Percentiles rank a stretch among this genome's conserved stretches.
Evolutionary conservation across 2,888 invertebrate genomes (phyloP).

Genomic region (Catocala sponsa): DNA sequence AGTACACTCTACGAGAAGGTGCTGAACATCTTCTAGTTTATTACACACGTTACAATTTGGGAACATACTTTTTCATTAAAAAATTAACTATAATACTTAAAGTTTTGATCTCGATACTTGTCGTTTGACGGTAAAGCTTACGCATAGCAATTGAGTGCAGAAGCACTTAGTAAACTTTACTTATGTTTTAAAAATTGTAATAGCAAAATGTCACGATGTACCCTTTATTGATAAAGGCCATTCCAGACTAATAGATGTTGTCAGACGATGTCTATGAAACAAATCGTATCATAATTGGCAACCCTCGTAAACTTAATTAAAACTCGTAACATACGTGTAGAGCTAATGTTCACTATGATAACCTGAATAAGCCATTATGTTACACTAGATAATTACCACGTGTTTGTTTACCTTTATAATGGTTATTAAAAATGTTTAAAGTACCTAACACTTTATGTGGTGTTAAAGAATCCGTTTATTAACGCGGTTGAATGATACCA

Average conservation of each 20-base stretch:
- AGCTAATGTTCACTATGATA: conserved; percentile 13
- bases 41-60: too few relatives aligned
- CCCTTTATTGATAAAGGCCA: neutral
- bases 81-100: too few relatives aligned
- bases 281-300: conserved; percentile 25
- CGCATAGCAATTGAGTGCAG: too few relatives aligned
- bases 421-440: conserved; percentile 14
- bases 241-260: neutral
- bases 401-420: conserved; percentile 19
- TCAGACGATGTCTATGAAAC: neutral
- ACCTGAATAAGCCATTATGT: conserved; percentile 27
- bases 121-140: too few relatives aligned
- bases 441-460: neutral
- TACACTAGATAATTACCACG: conserved; percentile 19
- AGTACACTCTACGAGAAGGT: too few relatives aligned
- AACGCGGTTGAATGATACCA: neutral
- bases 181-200: too few relatives aligned
- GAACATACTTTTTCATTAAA: too few relatives aligned
- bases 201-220: too few relatives aligned
- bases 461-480: neutral
- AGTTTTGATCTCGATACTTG: too few relatives aligned
- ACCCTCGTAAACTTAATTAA: conserved; percentile 23
- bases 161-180: too few relatives aligned
- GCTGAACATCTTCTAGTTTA: too few relatives aligned
- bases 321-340: conserved; percentile 19